Conservation (phyloP, 2,888 invertebrate genomes). For the Drosophila robusta region DNA sequence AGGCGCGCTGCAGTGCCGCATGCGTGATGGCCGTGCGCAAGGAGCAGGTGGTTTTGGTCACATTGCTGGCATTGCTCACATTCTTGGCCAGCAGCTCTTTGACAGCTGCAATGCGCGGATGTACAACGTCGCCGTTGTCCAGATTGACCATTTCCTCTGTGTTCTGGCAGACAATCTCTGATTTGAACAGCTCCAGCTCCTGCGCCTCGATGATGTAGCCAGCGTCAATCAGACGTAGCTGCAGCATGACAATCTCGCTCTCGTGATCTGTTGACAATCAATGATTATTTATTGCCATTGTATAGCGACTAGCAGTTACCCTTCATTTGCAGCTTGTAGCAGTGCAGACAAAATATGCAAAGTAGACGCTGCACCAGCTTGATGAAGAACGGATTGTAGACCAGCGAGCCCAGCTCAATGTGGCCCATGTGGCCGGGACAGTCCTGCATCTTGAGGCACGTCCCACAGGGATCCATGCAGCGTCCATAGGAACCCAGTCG, state of each 20-base stretch:
- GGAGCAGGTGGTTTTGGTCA: conserved; percentile 82
- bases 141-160: conserved; percentile 69
- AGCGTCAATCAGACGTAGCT: conserved; percentile 91
- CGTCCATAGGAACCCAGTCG: conserved; percentile 88
- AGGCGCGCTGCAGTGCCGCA: conserved; percentile 72
- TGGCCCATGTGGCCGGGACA: conserved; percentile 98
- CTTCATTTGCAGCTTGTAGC: conserved; percentile 89
- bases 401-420: conserved; percentile 94
- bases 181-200: conserved; percentile 87
- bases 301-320: conserved; percentile 81
- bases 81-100: conserved; percentile 83
- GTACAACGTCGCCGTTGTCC: conserved; percentile 82
- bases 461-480: conserved; percentile 89
- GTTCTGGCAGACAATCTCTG: conserved; percentile 80
- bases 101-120: conserved; percentile 86
- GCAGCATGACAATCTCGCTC: conserved; percentile 84
- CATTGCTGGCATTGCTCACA: conserved; percentile 40
- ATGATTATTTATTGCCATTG: conserved; percentile 31
- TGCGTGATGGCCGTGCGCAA: conserved; percentile 81
- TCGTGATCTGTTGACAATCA: conserved; percentile 78
- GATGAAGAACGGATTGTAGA: conserved; percentile 96
- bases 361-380: conserved; percentile 89
- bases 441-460: conserved; percentile 89
- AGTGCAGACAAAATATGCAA: conserved; percentile 89
- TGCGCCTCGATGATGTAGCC: conserved; percentile 91